These are phyloP conservation scores for Ataeniobius toweri DNA, from an alignment of 2,797 vertebrate genomes.

Conservation along the genomic window DNA sequence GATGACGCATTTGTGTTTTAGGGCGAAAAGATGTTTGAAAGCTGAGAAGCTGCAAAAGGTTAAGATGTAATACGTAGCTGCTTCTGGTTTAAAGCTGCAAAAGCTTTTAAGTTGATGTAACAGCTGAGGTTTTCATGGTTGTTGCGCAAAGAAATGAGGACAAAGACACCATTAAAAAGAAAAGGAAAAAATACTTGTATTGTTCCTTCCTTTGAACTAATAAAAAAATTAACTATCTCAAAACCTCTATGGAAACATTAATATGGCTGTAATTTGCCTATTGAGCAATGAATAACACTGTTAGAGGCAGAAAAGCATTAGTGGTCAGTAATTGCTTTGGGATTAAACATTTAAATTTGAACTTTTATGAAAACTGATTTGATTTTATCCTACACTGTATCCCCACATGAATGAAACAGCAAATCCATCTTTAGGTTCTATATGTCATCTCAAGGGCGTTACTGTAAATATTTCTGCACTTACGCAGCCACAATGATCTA, in stretches of 20 bases:
- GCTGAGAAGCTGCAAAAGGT: constrained; percentile 50
- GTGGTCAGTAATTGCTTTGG: constrained; percentile 51
- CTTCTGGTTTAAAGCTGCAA: constrained; percentile 52
- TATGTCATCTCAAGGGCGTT: constrained; percentile 63
- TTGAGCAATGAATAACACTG: constrained; percentile 46
- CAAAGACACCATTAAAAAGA: not conserved
- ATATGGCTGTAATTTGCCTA: constrained; percentile 47
- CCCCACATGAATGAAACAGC: not conserved
- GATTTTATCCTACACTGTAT: constrained; percentile 18
- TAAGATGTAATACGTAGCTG: constrained; percentile 46
- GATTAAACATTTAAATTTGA: constrained; percentile 33
- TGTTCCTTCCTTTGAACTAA: constrained; percentile 38
- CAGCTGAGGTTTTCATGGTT: constrained; percentile 15
- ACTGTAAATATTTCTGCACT: constrained; percentile 46
- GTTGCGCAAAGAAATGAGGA: constrained; percentile 18
- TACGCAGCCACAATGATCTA: constrained; percentile 53
- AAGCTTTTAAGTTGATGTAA: constrained; percentile 26
- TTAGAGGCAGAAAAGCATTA: constrained; percentile 46
- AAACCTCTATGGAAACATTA: constrained; percentile 48
- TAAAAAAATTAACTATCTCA: constrained; percentile 45
- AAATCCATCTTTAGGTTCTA: constrained; percentile 5
- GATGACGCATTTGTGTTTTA: constrained; percentile 61
- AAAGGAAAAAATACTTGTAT: not conserved
- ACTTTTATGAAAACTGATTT: constrained; percentile 29
- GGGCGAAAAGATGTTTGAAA: constrained; percentile 43